Conservation (phyloP, 2,888 invertebrate species). For the Anticlea derivata region DNA sequence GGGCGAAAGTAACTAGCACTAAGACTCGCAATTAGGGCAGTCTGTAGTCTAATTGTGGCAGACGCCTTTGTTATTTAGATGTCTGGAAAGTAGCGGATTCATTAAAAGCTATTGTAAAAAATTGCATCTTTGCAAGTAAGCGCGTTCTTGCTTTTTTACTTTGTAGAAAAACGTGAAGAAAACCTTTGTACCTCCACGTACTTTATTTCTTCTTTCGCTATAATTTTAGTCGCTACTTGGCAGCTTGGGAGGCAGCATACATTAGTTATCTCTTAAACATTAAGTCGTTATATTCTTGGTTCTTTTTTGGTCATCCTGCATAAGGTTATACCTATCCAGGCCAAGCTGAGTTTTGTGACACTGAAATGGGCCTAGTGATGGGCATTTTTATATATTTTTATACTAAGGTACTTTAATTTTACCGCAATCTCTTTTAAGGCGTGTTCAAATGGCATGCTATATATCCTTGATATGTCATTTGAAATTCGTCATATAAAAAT, state of each 20-base stretch:
- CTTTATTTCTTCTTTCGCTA: background rate
- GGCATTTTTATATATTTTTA: too few relatives aligned
- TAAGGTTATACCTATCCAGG: background rate
- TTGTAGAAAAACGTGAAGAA: slow-evolving; percentile 1
- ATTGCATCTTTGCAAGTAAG: slow-evolving; percentile 6
- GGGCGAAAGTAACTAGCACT: slow-evolving; percentile 19
- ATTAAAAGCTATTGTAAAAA: slow-evolving; percentile 26
- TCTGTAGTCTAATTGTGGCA: slow-evolving; percentile 28
- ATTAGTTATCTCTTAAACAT: too few relatives aligned
- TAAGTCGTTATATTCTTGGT: background rate
- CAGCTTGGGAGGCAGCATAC: too few relatives aligned
- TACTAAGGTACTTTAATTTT: too few relatives aligned
- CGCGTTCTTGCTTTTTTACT: slow-evolving; percentile 7
- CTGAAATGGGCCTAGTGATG: too few relatives aligned
- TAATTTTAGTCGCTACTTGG: too few relatives aligned
- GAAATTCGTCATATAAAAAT: too few relatives aligned
- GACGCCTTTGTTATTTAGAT: slow-evolving; percentile 34
- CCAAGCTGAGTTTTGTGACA: too few relatives aligned
- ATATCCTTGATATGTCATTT: too few relatives aligned
- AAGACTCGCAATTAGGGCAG: slow-evolving; percentile 28
- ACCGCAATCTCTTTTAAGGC: too few relatives aligned
- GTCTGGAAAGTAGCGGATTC: slow-evolving; percentile 25
- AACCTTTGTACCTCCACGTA: background rate
- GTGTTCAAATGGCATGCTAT: too few relatives aligned
- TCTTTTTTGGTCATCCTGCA: too few relatives aligned